Evolutionary conservation across 2,888 invertebrate species (phyloP).

Genomic region (Apotomis turbidana): DNA sequence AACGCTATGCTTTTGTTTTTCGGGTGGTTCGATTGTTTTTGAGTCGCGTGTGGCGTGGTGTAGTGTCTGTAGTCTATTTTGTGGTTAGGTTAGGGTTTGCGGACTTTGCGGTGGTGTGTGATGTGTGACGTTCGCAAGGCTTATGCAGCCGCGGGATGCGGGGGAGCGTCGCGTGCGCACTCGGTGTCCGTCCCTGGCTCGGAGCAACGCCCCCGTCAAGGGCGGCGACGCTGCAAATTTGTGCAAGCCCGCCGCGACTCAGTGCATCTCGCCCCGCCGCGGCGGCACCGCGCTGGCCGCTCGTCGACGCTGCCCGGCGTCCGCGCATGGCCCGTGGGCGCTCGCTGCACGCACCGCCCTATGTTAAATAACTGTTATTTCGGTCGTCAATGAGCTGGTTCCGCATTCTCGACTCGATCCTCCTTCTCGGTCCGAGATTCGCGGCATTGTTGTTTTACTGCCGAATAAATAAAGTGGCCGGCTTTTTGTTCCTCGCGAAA

Average conservation of each 20-base stretch:
- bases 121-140: constrained; percentile 46
- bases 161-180: constrained; percentile 81
- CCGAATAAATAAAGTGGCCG: constrained; percentile 58
- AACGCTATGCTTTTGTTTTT: constrained; percentile 13
- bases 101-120: constrained; percentile 51
- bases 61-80: constrained; percentile 19
- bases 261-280: constrained; percentile 83
- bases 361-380: constrained; percentile 81
- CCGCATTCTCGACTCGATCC: constrained; percentile 75
- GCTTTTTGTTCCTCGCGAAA: constrained; percentile 59
- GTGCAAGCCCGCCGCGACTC: constrained; percentile 80
- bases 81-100: constrained; percentile 49
- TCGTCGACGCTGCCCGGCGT: constrained; percentile 46
- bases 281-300: constrained; percentile 79
- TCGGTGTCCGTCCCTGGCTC: constrained; percentile 79
- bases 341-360: constrained; percentile 68
- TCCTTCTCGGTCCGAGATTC: constrained; percentile 58
- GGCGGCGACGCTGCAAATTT: constrained; percentile 84
- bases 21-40: constrained; percentile 14
- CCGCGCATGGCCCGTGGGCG: constrained; percentile 59
- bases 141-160: constrained; percentile 61
- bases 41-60: constrained; percentile 39
- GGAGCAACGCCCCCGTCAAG: constrained; percentile 84
- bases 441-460: constrained; percentile 55
- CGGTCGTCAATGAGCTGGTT: constrained; percentile 79